phyloP scores from a whole-genome alignment of 2,797 vertebrate genomes.

The Gadopsis bispinosus region DNA sequence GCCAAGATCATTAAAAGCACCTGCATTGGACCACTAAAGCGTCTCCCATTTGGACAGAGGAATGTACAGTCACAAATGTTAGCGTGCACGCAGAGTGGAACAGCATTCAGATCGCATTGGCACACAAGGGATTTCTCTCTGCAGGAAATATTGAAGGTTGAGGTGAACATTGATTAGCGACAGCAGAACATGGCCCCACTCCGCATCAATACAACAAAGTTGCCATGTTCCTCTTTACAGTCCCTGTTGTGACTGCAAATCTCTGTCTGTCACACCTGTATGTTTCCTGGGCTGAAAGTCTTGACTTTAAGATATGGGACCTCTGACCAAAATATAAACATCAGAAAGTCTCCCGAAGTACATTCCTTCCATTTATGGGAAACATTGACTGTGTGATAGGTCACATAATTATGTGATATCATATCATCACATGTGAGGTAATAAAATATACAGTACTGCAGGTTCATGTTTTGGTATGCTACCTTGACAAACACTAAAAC shows the following conservation, averaged over 20 bases:
- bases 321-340: slow-evolving; percentile 3
- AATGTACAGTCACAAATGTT: slow-evolving; percentile 24
- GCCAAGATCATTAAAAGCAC: slow-evolving; percentile 67
- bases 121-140: slow-evolving; percentile 36
- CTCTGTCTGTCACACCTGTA: slow-evolving; percentile 43
- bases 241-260: slow-evolving; percentile 56
- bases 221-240: slow-evolving; percentile 57
- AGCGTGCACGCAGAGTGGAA: background rate
- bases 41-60: slow-evolving; percentile 48
- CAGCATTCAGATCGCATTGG: slow-evolving; percentile 21
- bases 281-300: slow-evolving; percentile 33
- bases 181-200: slow-evolving; percentile 43
- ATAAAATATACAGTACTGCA: background rate
- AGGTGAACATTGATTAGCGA: slow-evolving; percentile 75
- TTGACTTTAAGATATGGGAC: slow-evolving; percentile 12
- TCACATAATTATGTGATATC: background rate
- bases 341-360: background rate
- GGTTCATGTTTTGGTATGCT: background rate
- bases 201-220: slow-evolving; percentile 64
- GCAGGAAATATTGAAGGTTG: slow-evolving; percentile 61
- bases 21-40: slow-evolving; percentile 49
- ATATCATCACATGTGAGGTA: background rate
- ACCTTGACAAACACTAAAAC: background rate
- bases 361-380: background rate
- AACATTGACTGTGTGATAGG: background rate